Conservation (phyloP, 2,888 invertebrate genomes). For the Leptothorax acervorum region DNA sequence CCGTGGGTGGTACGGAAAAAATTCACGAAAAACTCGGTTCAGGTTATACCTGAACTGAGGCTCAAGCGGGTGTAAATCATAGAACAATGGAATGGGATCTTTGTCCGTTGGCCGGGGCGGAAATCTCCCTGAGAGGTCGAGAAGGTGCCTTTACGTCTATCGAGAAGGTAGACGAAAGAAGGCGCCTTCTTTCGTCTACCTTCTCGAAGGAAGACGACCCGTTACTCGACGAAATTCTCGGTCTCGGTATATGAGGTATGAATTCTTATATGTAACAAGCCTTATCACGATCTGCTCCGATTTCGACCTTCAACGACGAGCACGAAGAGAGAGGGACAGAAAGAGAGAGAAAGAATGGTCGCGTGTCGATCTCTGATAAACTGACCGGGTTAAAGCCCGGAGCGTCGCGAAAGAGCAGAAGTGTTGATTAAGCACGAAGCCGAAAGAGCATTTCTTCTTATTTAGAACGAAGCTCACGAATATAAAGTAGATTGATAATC, state of each 20-base stretch:
- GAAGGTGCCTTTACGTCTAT: constrained; percentile 7
- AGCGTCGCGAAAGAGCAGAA: constrained; percentile 40
- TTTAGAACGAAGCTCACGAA: constrained; percentile 35
- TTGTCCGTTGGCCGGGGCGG: constrained; percentile 50
- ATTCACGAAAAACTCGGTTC: constrained; percentile 57
- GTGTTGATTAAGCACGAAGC: constrained; percentile 47
- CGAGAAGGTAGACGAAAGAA: too few species aligned
- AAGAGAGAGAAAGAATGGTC: constrained; percentile 15
- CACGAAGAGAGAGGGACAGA: constrained; percentile 18
- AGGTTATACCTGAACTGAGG: constrained; percentile 62
- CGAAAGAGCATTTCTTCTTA: constrained; percentile 40
- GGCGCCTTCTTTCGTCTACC: constrained; percentile 12
- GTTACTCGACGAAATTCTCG: background rate
- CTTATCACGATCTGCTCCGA: constrained; percentile 39
- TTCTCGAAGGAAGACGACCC: constrained; percentile 26
- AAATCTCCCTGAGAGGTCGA: constrained; percentile 26
- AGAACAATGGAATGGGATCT: constrained; percentile 61
- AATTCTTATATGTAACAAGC: constrained; percentile 4
- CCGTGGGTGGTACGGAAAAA: constrained; percentile 45
- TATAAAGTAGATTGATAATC: constrained; percentile 50
- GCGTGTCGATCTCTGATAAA: constrained; percentile 55
- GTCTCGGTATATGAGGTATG: background rate
- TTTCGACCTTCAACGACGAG: constrained; percentile 39
- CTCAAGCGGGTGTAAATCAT: constrained; percentile 75
- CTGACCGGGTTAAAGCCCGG: constrained; percentile 53